Conservation (phyloP, 2,797 vertebrate genomes). For the Rhinophrynus dorsalis region DNA sequence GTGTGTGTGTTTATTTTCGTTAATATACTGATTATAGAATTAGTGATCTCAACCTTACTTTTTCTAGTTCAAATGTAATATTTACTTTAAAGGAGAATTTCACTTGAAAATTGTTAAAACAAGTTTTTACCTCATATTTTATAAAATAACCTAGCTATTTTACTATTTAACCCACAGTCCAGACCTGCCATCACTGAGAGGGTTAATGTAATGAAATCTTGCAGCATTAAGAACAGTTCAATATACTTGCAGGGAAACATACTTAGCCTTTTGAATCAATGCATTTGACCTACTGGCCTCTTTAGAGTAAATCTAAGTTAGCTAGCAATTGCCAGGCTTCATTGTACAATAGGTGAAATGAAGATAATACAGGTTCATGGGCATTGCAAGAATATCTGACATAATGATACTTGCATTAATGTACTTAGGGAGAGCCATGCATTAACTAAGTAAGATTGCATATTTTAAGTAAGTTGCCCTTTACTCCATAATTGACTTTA, state of each 20-base stretch:
- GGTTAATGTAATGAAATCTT: conserved; percentile 3
- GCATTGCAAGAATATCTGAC: neutral
- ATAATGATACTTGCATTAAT: neutral
- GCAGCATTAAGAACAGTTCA: conserved; percentile 4
- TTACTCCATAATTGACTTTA: neutral
- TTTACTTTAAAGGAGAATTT: too few species aligned
- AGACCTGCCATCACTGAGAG: too few species aligned
- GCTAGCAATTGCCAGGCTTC: neutral
- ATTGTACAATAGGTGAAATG: neutral
- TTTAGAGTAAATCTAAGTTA: conserved; percentile 17
- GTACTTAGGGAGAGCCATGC: neutral
- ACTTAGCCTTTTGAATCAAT: conserved; percentile 14
- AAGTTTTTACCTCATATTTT: too few species aligned
- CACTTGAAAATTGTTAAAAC: too few species aligned
- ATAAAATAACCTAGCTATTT: too few species aligned
- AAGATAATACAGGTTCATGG: neutral
- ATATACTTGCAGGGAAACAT: conserved; percentile 21
- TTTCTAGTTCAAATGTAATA: too few species aligned
- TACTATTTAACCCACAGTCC: too few species aligned
- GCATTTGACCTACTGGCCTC: conserved; percentile 16
- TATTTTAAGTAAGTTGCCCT: neutral
- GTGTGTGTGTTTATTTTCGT: too few species aligned
- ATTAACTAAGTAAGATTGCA: neutral
- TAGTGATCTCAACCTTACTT: too few species aligned
- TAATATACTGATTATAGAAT: too few species aligned